A percentile compares a stretch with the other conserved stretches of the same genome.
Conservation (phyloP, 2,113 vertebrate species). For the Corydoras sp. region DNA sequence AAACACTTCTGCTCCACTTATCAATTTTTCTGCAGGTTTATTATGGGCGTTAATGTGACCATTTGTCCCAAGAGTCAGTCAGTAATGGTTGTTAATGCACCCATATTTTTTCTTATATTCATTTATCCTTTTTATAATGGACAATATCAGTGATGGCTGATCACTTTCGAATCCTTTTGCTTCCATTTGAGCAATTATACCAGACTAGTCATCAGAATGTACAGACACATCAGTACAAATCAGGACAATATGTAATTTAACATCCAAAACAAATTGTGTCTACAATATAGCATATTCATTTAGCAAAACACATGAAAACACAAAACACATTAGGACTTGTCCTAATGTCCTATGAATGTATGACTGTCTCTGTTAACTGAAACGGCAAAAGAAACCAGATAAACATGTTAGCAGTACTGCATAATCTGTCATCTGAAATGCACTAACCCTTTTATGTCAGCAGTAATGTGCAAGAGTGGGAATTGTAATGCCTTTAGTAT, state of each 20-base stretch:
- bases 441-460: no score
- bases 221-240: background rate
- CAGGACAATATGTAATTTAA: conserved; percentile 5
- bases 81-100: no score
- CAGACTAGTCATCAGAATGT: background rate
- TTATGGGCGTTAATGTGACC: no score
- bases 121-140: background rate
- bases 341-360: background rate
- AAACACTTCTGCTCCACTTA: conserved; percentile 34
- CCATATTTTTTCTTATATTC: conserved; percentile 1
- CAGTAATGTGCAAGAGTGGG: no score
- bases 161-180: conserved; percentile 4
- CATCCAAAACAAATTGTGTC: background rate
- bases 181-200: background rate
- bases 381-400: no score
- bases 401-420: no score
- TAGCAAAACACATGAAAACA: background rate
- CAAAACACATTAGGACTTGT: background rate
- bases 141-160: background rate
- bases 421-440: no score
- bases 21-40: no score
- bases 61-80: no score
- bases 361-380: background rate
- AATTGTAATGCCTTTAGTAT: no score
- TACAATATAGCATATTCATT: conserved; percentile 5